phyloP scores from a whole-genome alignment of 2,888 invertebrate genomes.

The Polydrusus tereticollis region DNA sequence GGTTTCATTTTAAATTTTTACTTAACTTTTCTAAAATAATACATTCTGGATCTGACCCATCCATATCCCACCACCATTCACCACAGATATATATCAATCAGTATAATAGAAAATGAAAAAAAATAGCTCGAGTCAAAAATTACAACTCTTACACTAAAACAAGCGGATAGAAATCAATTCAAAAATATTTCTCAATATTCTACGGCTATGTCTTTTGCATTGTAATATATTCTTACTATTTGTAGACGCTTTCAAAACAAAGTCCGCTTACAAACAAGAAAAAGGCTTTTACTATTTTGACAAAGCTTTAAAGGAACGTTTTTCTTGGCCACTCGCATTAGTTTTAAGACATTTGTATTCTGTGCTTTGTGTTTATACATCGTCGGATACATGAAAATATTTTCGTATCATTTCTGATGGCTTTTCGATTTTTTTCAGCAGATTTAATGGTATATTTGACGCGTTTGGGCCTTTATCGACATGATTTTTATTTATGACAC shows the following conservation, averaged over 20 bases:
- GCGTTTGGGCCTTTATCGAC: neutral
- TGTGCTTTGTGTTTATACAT: neutral
- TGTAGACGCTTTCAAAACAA: neutral
- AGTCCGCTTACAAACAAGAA: neutral
- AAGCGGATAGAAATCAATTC: no score
- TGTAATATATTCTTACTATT: neutral
- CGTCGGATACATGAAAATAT: neutral
- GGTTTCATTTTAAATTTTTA: no score
- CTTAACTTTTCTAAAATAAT: no score
- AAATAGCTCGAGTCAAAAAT: no score
- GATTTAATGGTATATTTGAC: neutral
- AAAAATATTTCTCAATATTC: neutral
- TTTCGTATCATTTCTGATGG: neutral
- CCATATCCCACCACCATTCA: no score
- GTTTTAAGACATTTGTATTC: conserved; percentile 3
- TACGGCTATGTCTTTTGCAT: neutral
- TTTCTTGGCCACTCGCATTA: neutral
- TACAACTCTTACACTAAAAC: no score
- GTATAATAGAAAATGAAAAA: no score
- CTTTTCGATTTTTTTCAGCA: neutral
- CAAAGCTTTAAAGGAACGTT: neutral
- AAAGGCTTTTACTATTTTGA: conserved; percentile 1
- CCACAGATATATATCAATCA: no score
- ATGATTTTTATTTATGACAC: neutral
- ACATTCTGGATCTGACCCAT: no score